Evolutionary conservation across 2,113 vertebrate species (phyloP).

Genomic region (Cyprinodon variegatus): DNA sequence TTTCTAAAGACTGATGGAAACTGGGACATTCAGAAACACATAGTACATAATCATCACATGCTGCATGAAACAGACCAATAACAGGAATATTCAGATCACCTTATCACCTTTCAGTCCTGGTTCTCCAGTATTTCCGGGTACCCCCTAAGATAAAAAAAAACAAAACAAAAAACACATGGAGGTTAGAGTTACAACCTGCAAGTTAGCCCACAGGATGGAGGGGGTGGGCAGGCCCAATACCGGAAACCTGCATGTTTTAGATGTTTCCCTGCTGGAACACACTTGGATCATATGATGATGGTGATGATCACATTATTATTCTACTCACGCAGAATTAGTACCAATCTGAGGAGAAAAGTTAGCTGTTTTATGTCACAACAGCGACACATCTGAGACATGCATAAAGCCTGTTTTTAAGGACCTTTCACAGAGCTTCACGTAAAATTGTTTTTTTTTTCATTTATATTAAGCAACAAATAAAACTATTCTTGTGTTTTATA

Average conservation of each 20-base stretch:
- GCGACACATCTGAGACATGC: neutral
- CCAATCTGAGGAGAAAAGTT: neutral
- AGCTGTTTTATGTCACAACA: neutral
- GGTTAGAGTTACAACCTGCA: slow-evolving; percentile 25
- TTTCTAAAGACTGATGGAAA: slow-evolving; percentile 17
- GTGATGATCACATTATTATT: neutral
- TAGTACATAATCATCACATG: slow-evolving; percentile 72
- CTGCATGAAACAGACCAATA: slow-evolving; percentile 87
- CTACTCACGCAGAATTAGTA: neutral
- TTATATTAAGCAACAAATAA: neutral
- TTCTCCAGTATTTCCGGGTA: slow-evolving; percentile 95
- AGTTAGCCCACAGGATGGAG: neutral
- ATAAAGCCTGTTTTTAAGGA: neutral
- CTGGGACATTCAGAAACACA: slow-evolving; percentile 40
- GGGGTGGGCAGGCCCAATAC: neutral
- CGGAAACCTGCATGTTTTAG: neutral
- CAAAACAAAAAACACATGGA: slow-evolving; percentile 2
- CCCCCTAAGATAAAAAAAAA: slow-evolving; percentile 85
- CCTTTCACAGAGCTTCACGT: neutral
- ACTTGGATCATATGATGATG: neutral
- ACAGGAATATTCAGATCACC: slow-evolving; percentile 99
- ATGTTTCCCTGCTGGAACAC: neutral
- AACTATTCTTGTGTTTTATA: slow-evolving; percentile 2
- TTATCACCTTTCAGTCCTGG: slow-evolving; percentile 99
- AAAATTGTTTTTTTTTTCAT: neutral